Conservation (phyloP, 1,140 invertebrate genomes). For the Zaprionus gabonicus region DNA sequence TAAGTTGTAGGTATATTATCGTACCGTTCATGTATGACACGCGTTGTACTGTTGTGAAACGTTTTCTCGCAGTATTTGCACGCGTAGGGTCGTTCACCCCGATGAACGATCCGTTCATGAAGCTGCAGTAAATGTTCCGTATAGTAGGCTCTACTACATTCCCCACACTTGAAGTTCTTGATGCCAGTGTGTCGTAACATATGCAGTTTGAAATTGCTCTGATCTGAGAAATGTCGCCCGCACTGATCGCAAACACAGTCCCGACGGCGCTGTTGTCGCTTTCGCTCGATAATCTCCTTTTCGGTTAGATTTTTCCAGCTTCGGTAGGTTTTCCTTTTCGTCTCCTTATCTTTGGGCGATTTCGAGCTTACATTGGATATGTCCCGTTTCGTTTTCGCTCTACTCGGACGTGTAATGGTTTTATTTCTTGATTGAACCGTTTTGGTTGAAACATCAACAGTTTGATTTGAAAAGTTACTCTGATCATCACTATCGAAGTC, state of each 20-base stretch:
- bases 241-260: slow-evolving; percentile 69
- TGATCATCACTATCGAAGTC: background rate
- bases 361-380: background rate
- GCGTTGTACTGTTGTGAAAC: slow-evolving; percentile 68
- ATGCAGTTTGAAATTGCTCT: slow-evolving; percentile 71
- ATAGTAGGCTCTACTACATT: slow-evolving; percentile 56
- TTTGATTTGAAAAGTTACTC: background rate
- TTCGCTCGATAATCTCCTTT: slow-evolving; percentile 52
- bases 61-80: slow-evolving; percentile 60
- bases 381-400: background rate
- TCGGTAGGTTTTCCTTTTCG: slow-evolving; percentile 46
- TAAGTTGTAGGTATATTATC: background rate
- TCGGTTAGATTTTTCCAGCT: slow-evolving; percentile 70
- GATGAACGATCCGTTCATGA: slow-evolving; percentile 59
- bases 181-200: slow-evolving; percentile 65
- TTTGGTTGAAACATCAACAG: background rate
- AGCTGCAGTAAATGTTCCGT: slow-evolving; percentile 60
- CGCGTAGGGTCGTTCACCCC: slow-evolving; percentile 56
- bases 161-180: slow-evolving; percentile 57
- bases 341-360: slow-evolving; percentile 19
- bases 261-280: slow-evolving; percentile 54
- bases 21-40: slow-evolving; percentile 62
- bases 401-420: background rate
- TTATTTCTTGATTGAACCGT: background rate
- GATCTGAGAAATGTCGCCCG: slow-evolving; percentile 63